phyloP scores from a whole-genome alignment of 1,140 invertebrate genomes.

The Temnothorax longispinosus region DNA sequence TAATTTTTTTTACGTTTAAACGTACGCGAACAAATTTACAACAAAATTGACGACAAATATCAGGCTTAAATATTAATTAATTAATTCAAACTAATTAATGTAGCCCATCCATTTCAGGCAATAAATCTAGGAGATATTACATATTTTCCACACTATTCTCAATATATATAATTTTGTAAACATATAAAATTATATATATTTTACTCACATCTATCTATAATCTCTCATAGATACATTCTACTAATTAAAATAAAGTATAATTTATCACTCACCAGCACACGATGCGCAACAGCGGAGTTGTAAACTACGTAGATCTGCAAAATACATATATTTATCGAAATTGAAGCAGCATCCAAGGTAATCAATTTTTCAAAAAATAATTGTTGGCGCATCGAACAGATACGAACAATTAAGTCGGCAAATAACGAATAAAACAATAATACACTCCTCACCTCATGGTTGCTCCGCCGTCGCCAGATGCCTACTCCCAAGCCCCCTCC shows the following conservation, averaged over 20 bases:
- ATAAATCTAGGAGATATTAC: neutral
- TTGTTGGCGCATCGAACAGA: neutral
- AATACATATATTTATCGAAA: constrained; percentile 17
- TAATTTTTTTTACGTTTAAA: neutral
- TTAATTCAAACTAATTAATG: neutral
- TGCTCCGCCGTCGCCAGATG: neutral
- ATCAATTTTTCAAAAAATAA: neutral
- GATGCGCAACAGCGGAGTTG: constrained; percentile 1
- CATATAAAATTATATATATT: neutral
- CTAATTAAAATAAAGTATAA: neutral
- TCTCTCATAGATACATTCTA: neutral
- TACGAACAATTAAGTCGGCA: neutral
- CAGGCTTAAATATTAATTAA: neutral
- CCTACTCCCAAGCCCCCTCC: too few relatives aligned
- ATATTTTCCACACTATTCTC: neutral
- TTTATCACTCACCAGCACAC: neutral
- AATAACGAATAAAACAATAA: neutral
- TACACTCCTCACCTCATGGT: too few relatives aligned
- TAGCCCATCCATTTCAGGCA: neutral
- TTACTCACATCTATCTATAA: neutral
- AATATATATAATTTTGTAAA: neutral
- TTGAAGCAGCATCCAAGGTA: neutral
- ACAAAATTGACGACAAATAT: neutral
- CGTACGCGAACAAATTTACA: neutral
- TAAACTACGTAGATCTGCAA: constrained; percentile 20